Evolutionary conservation across 2,797 vertebrate genomes (phyloP).

Genomic region (Chloroceryle inda): DNA sequence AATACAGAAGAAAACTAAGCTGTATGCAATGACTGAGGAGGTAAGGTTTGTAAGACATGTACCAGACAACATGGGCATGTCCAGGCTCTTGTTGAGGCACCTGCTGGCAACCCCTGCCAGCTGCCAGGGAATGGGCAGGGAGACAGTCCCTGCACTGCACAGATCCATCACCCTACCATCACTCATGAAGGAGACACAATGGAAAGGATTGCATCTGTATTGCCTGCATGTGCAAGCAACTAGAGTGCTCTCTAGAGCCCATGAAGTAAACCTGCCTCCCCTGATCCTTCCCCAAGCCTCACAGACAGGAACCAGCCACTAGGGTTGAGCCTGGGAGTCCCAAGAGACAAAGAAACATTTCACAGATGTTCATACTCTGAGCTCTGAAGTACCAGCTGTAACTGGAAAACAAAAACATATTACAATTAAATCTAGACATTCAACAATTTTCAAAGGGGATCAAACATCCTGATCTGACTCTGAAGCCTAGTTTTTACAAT

Average conservation of each 20-base stretch:
- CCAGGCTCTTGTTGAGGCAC: rapidly evolving
- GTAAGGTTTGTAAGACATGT: neutral
- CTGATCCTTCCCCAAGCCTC: neutral
- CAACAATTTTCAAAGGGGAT: slow-evolving; percentile 38
- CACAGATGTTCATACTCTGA: neutral
- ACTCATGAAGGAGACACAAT: neutral
- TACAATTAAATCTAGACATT: slow-evolving; percentile 43
- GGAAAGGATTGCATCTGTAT: neutral
- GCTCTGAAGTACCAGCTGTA: neutral
- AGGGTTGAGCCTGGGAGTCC: neutral
- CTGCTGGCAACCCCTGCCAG: neutral
- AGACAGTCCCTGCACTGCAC: neutral
- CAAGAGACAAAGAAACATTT: neutral
- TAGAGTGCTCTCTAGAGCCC: neutral
- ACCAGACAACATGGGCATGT: rapidly evolving
- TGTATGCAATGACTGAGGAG: neutral
- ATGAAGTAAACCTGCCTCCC: neutral
- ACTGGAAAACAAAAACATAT: slow-evolving; percentile 27
- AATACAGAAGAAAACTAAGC: neutral
- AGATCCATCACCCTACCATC: neutral
- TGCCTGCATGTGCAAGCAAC: rapidly evolving
- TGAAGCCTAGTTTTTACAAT: slow-evolving; percentile 26
- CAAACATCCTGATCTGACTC: slow-evolving; percentile 5
- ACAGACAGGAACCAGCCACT: neutral
- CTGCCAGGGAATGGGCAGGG: neutral